Percentiles rank a stretch among this genome's conserved stretches.
Evolutionary conservation across 2,113 vertebrate species (phyloP).

Genomic region (Irena cyanogastra): DNA sequence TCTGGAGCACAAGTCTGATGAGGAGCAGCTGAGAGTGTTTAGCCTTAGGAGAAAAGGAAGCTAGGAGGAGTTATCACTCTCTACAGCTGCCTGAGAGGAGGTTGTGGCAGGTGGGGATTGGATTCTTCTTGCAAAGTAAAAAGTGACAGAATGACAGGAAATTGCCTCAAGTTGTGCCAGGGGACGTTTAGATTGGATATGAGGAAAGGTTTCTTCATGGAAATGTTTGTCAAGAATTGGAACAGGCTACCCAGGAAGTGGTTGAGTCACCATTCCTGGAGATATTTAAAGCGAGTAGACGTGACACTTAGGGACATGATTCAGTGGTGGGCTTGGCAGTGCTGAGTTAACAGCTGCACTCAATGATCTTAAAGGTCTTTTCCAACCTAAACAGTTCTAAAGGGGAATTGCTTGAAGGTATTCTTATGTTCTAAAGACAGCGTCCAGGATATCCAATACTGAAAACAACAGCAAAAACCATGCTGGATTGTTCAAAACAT

Average conservation of each 20-base stretch:
- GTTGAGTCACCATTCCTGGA: background rate
- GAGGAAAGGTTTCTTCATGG: background rate
- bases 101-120: fast-evolving
- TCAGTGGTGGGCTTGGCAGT: background rate
- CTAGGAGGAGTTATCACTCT: background rate
- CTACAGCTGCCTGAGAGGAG: background rate
- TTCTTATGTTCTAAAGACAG: background rate
- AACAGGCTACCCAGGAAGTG: background rate
- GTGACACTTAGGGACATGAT: background rate
- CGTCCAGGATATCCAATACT: background rate
- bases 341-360: background rate
- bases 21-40: background rate
- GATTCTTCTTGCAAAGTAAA: background rate
- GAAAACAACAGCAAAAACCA: background rate
- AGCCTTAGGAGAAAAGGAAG: background rate
- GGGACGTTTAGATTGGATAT: background rate
- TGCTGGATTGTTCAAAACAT: background rate
- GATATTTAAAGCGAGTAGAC: background rate
- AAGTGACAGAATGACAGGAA: background rate
- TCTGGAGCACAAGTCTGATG: background rate
- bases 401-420: background rate
- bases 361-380: background rate
- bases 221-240: background rate
- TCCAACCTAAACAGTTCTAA: background rate
- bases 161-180: background rate